Conservation (phyloP, 2,888 invertebrate genomes). For the Epinotia nisella region DNA sequence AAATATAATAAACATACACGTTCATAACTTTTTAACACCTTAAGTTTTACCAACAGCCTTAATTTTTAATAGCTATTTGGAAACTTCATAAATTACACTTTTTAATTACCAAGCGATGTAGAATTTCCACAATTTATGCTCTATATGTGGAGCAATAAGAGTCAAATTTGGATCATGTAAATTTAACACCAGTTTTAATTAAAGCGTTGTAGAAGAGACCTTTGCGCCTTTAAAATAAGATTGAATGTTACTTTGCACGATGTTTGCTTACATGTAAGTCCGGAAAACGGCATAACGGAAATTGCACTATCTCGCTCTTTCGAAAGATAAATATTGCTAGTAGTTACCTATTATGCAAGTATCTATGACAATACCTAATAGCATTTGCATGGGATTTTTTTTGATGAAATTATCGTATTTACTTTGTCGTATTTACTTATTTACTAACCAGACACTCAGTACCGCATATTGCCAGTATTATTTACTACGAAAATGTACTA, state of each 20-base stretch:
- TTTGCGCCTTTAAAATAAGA: not conserved
- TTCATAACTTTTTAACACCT: slow-evolving; percentile 8
- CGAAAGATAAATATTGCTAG: slow-evolving; percentile 1
- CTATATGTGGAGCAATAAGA: not conserved
- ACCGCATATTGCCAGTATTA: no score
- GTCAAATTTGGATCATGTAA: not conserved
- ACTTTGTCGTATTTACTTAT: no score
- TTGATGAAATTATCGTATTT: no score
- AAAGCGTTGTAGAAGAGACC: not conserved
- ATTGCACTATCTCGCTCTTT: slow-evolving; percentile 15
- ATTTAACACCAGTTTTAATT: not conserved
- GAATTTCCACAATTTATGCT: not conserved
- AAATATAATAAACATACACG: not conserved
- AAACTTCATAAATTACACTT: slow-evolving; percentile 22
- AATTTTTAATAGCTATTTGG: slow-evolving; percentile 24
- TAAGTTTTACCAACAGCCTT: slow-evolving; percentile 17
- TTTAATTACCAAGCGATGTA: slow-evolving; percentile 8
- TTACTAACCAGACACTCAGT: no score
- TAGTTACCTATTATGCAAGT: no score
- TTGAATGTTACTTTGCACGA: not conserved
- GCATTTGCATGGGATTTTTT: no score
- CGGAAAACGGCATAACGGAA: slow-evolving; percentile 29
- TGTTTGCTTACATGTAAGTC: slow-evolving; percentile 34
- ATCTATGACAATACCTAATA: no score
- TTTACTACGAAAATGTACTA: no score